Conservation (phyloP, 2,888 invertebrate species). For the Osmoderma eremita region DNA sequence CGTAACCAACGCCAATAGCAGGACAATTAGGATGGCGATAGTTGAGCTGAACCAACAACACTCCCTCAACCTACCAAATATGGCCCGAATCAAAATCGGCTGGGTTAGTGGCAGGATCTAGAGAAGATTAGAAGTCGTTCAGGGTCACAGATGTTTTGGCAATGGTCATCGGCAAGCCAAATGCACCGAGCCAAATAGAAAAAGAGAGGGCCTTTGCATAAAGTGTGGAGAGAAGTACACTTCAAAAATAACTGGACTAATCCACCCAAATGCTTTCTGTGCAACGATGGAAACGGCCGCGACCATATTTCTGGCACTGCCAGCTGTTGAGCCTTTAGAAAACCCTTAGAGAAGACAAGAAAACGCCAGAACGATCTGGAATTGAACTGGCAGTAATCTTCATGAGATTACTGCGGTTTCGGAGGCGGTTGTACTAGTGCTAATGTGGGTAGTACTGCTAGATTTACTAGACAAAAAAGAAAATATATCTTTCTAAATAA, state of each 20-base stretch:
- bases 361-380: background rate
- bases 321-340: background rate
- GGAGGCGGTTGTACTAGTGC: too few relatives aligned
- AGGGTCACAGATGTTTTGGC: slow-evolving; percentile 1
- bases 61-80: background rate
- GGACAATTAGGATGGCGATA: background rate
- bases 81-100: background rate
- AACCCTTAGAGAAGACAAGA: background rate
- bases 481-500: too few relatives aligned
- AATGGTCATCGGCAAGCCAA: background rate
- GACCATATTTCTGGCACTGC: slow-evolving; percentile 2
- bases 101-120: too few relatives aligned
- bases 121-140: background rate
- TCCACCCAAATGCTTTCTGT: slow-evolving; percentile 10
- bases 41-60: background rate
- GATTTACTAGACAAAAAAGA: too few relatives aligned
- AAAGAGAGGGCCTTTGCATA: background rate
- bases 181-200: slow-evolving; percentile 5
- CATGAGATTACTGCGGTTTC: slow-evolving; percentile 7
- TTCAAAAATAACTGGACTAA: background rate
- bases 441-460: too few relatives aligned
- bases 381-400: background rate
- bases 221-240: slow-evolving; percentile 17
- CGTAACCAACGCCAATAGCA: background rate
- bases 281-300: background rate